Base-by-base conservation (phyloP, 2,113 vertebrate species). In the Scytalopus superciliaris region DNA sequence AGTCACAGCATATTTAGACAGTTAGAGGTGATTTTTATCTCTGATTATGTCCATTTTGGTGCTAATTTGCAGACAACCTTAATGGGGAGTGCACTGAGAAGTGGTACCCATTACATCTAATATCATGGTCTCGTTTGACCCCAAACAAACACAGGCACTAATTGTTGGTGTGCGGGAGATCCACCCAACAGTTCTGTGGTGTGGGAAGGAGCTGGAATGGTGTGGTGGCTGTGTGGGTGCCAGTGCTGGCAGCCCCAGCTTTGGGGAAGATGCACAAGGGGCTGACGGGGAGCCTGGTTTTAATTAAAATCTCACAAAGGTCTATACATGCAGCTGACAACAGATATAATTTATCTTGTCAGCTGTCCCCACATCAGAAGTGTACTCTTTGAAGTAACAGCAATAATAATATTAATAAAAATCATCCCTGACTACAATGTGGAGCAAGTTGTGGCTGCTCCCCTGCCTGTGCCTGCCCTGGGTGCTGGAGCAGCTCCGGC, bases 221-320 rank as follows among this genome's bases (percentile, higher is more conserved):
- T 6, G 45, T 1, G 4, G 35, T 30, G 2, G 10, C 8, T 0
- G 1, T 19, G 56, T 1, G 31, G 77, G 33, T 67, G 76, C 19
- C 22, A 6, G 63, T 7, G 12, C 50, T 19, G 80, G 31, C 0
- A 7, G 66, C 62, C 56, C 66, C 55, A 23, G 59, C 78, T 56
- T 69, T 63, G 60, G 74, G 53, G 91, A 62, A 53, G 86, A 57
- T 35, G 66, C 59, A 44, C 5, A 10, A 27, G 0, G 12, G 45
- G 85, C 68, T 73, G 82, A 24, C 0, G 9, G 45, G 19, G 50
- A 64, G 53, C 2, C 3, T 86, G 84, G 31, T 92, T 97, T 89
- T 83, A 55, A 93, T 97, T 94, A 97, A 93, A 92, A 86, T 55
- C 49, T 57, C 80, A 85, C 31, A 62, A 64, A 93, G 57, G 52